Evolutionary conservation across 2,888 invertebrate genomes (phyloP).

Genomic region (Nudaria mundana): DNA sequence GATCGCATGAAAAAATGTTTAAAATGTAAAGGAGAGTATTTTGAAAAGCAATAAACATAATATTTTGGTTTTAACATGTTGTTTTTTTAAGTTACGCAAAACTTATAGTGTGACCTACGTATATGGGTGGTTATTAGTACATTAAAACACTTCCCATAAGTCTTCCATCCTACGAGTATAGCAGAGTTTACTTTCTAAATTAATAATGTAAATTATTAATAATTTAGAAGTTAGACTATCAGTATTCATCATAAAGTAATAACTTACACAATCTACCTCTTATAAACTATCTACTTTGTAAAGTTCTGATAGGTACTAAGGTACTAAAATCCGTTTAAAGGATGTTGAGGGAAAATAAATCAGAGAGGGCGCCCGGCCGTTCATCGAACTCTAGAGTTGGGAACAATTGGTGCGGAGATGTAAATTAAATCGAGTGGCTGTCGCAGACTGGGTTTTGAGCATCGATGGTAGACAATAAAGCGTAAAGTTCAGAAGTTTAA

Average conservation of each 20-base stretch:
- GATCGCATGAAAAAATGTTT: no score
- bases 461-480: constrained; percentile 27
- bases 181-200: no score
- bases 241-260: constrained; percentile 25
- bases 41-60: no score
- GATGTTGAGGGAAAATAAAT: constrained; percentile 71
- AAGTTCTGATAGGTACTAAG: constrained; percentile 54
- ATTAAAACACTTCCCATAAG: no score
- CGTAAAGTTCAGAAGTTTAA: constrained; percentile 19
- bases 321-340: constrained; percentile 67
- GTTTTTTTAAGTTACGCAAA: no score
- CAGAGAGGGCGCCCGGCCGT: constrained; percentile 58
- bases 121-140: no score
- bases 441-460: constrained; percentile 35
- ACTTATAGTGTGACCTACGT: no score
- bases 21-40: no score
- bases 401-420: constrained; percentile 71
- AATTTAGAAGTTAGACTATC: constrained; percentile 2
- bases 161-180: no score
- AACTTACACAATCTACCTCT: constrained; percentile 14
- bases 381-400: constrained; percentile 67
- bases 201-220: no score
- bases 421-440: constrained; percentile 76
- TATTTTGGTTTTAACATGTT: no score
- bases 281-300: constrained; percentile 37